Evolutionary conservation across 1,140 invertebrate genomes (phyloP).

Genomic region (Microplitis mediator): DNA sequence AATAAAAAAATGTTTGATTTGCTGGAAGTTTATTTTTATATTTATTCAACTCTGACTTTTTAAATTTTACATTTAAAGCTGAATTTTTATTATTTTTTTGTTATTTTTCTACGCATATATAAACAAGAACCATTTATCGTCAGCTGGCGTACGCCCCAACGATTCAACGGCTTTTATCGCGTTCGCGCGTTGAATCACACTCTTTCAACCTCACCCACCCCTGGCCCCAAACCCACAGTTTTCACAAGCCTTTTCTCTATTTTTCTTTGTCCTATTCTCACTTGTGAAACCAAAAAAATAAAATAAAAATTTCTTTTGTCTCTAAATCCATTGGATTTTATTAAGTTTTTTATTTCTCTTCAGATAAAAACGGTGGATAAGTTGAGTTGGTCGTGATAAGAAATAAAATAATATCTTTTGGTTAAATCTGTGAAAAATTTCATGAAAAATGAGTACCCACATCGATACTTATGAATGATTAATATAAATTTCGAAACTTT

Average conservation of each 20-base stretch:
- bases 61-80: too few species aligned
- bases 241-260: not conserved
- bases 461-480: too few species aligned
- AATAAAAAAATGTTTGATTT: not conserved
- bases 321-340: too few species aligned
- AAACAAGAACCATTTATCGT: conserved; percentile 17
- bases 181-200: conserved; percentile 10
- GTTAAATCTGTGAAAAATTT: too few species aligned
- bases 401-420: too few species aligned
- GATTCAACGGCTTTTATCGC: conserved; percentile 15
- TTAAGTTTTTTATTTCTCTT: too few species aligned
- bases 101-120: conserved; percentile 3
- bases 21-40: not conserved
- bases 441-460: too few species aligned
- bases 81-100: not conserved
- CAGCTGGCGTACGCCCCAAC: conserved; percentile 12
- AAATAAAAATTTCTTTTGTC: not conserved
- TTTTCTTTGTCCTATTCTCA: not conserved
- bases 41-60: not conserved
- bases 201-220: not conserved
- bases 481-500: too few species aligned
- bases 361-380: too few species aligned
- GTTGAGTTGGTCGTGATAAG: too few species aligned
- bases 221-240: not conserved
- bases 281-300: not conserved